Percentiles rank a stretch among this genome's conserved stretches.
Conservation (phyloP, 37 sponge, comb jelly and placozoan genomes). For the Spongia lamella region DNA sequence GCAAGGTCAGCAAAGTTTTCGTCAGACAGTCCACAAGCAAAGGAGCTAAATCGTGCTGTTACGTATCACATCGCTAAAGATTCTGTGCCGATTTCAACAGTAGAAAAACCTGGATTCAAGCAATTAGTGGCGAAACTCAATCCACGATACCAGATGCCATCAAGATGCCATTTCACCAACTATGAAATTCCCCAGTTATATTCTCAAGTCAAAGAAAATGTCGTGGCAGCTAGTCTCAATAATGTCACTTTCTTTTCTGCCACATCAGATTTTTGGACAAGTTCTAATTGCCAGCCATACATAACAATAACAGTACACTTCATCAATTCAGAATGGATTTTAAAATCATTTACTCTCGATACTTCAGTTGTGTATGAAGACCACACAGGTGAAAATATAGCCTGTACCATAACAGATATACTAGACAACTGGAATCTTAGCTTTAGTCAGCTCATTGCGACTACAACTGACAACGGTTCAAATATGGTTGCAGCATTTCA, state of each 20-base stretch:
- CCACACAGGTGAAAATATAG: constrained; percentile 47
- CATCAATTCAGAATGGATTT: constrained; percentile 29
- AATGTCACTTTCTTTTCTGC: neutral
- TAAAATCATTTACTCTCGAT: constrained; percentile 21
- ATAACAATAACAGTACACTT: constrained; percentile 45
- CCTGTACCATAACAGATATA: constrained; percentile 20
- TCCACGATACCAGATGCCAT: constrained; percentile 14
- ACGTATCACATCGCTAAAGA: too few relatives aligned
- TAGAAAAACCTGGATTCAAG: neutral
- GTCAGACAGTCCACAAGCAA: too few relatives aligned
- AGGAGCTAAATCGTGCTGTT: too few relatives aligned
- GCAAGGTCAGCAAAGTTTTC: too few relatives aligned
- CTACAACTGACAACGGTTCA: constrained; percentile 2
- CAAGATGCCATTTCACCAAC: constrained; percentile 12
- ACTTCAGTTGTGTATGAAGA: constrained; percentile 32
- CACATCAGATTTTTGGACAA: constrained; percentile 49
- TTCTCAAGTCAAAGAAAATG: constrained; percentile 2
- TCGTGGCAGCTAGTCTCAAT: neutral
- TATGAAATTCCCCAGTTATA: constrained; percentile 15
- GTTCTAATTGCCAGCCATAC: constrained; percentile 20
- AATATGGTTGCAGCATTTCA: constrained; percentile 25
- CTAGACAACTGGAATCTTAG: constrained; percentile 22
- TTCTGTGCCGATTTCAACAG: too few relatives aligned
- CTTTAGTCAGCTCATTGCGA: constrained; percentile 12
- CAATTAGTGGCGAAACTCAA: constrained; percentile 6